phyloP scores from a whole-genome alignment of 1,140 invertebrate genomes.

The Conus betulinus region DNA sequence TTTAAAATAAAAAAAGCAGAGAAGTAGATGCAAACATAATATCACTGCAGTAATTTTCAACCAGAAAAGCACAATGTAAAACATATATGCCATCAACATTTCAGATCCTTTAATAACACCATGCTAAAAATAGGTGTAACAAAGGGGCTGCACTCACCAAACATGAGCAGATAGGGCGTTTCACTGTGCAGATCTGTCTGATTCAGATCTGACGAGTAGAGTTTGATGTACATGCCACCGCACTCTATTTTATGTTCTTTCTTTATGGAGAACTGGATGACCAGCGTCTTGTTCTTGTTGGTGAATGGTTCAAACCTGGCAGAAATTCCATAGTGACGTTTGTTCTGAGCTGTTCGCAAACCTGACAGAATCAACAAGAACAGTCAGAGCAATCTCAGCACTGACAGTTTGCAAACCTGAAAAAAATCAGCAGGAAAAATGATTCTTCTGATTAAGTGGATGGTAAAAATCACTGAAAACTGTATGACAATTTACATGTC shows the following conservation, averaged over 20 bases:
- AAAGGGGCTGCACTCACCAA: neutral
- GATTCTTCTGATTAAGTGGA: no score
- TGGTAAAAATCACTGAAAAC: no score
- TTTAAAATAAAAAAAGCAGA: no score
- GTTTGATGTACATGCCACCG: constrained; percentile 2
- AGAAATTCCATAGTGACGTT: neutral
- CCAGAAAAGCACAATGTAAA: neutral
- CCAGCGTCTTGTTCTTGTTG: neutral
- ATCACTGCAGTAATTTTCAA: neutral
- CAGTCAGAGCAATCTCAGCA: neutral
- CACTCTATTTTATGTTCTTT: neutral
- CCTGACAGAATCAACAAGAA: neutral
- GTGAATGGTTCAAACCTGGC: neutral
- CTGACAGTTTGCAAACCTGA: no score
- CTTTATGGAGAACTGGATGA: neutral
- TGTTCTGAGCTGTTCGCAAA: neutral
- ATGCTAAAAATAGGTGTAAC: neutral
- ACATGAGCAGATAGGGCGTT: neutral
- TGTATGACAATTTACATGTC: no score
- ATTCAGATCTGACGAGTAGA: neutral
- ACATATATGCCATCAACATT: neutral
- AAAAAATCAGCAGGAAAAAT: no score
- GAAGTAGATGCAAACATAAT: no score
- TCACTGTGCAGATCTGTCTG: neutral
- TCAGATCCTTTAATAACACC: neutral